Evolutionary conservation across 2,797 vertebrate genomes (phyloP).

Genomic region (Otolemur crassicaudatus): DNA sequence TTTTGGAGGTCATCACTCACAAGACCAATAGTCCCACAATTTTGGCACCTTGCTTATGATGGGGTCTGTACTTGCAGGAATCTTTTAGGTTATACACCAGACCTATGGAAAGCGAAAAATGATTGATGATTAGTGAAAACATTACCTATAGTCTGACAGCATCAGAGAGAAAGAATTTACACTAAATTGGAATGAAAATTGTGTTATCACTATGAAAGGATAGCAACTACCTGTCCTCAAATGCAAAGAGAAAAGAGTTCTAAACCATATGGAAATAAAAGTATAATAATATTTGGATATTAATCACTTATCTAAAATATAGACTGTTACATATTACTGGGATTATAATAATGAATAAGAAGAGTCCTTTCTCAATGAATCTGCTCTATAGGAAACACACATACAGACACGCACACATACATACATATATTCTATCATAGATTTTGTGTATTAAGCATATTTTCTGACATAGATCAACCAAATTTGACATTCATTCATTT

Average conservation of each 20-base stretch:
- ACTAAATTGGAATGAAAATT: slow-evolving; percentile 25
- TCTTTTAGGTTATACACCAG: background rate
- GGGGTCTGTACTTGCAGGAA: slow-evolving; percentile 53
- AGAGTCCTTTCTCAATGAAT: background rate
- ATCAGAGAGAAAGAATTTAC: background rate
- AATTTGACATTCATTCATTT: background rate
- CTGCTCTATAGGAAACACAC: background rate
- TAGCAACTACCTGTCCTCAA: background rate
- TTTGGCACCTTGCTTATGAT: background rate
- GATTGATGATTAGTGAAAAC: slow-evolving; percentile 19
- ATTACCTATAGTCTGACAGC: background rate
- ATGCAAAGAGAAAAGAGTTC: background rate
- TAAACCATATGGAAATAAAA: background rate
- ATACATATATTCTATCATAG: background rate
- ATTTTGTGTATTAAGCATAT: background rate
- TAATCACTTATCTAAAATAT: background rate
- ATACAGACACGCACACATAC: background rate
- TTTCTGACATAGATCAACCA: background rate
- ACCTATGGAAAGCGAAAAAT: slow-evolving; percentile 28
- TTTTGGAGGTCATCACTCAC: slow-evolving; percentile 4
- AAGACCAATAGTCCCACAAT: background rate
- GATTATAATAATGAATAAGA: background rate
- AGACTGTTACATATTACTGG: background rate
- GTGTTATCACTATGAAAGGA: background rate
- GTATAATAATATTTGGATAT: background rate